Percentiles rank a stretch among this genome's conserved stretches.
phyloP scores from a whole-genome alignment of 2,113 vertebrate genomes.

The Gymnarchus niloticus region DNA sequence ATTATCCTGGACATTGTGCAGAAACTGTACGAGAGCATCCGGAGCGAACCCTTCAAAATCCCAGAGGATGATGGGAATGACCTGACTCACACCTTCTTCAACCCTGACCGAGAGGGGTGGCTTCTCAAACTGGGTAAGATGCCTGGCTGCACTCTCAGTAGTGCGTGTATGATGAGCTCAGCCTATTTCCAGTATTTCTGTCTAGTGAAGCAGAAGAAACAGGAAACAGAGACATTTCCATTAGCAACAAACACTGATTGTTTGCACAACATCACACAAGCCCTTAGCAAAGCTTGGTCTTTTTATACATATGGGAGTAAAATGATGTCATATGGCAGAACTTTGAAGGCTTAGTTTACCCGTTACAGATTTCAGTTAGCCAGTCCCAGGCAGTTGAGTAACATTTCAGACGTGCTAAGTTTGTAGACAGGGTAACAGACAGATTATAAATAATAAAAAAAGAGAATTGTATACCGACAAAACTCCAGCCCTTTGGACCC shows the following conservation, averaged over 20 bases:
- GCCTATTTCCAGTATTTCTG: neutral
- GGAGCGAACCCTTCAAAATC: slow-evolving; percentile 88
- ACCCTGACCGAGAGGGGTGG: slow-evolving; percentile 90
- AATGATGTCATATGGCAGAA: neutral
- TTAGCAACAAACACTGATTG: neutral
- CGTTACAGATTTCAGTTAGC: neutral
- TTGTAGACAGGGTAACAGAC: neutral
- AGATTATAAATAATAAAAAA: neutral
- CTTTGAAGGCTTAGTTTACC: neutral
- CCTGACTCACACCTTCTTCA: slow-evolving; percentile 94
- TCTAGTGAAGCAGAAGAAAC: neutral
- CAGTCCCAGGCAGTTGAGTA: neutral
- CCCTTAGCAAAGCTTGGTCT: neutral
- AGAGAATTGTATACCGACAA: neutral
- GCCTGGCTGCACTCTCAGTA: accelerated
- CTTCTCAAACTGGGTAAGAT: slow-evolving; percentile 85
- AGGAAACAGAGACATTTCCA: neutral
- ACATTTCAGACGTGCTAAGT: neutral
- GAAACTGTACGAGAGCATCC: slow-evolving; percentile 90
- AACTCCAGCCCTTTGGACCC: neutral
- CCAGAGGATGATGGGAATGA: slow-evolving; percentile 90
- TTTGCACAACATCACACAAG: neutral
- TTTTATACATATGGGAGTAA: neutral
- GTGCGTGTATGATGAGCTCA: neutral
- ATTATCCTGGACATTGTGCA: slow-evolving; percentile 21